A percentile compares a stretch with the other conserved stretches of the same genome.
These are phyloP conservation scores for Alaudala cheleensis DNA, from an alignment of 2,113 vertebrate genomes.

Conservation along the genomic window DNA sequence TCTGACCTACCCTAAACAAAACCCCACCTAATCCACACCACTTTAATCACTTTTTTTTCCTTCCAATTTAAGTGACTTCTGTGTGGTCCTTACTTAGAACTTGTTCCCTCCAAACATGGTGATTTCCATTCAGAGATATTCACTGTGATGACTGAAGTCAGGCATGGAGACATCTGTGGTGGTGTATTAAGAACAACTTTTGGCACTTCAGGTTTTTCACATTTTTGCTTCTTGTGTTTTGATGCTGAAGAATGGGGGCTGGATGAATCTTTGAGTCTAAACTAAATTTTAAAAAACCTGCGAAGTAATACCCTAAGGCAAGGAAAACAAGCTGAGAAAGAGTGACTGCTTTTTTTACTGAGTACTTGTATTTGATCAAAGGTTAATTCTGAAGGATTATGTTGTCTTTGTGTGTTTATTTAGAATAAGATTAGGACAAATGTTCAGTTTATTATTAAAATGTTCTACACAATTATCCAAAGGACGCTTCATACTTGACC, in stretches of 20 bases:
- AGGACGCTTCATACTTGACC: slow-evolving; percentile 14
- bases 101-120: neutral
- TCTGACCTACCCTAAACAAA: neutral
- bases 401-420: neutral
- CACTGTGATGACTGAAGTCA: neutral
- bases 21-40: fast-evolving
- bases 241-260: neutral
- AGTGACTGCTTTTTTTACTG: neutral
- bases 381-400: slow-evolving; percentile 53
- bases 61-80: neutral
- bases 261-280: neutral
- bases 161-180: neutral
- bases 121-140: neutral
- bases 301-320: neutral
- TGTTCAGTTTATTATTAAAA: slow-evolving; percentile 39
- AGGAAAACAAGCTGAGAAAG: neutral
- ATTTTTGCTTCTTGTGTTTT: neutral
- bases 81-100: neutral
- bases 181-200: neutral
- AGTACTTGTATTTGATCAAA: slow-evolving; percentile 9
- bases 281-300: neutral
- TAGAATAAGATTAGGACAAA: slow-evolving; percentile 36
- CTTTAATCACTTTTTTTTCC: neutral
- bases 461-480: neutral
- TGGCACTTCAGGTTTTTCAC: neutral